phyloP scores from a whole-genome alignment of 1,140 invertebrate genomes.

The Streblospio benedicti region DNA sequence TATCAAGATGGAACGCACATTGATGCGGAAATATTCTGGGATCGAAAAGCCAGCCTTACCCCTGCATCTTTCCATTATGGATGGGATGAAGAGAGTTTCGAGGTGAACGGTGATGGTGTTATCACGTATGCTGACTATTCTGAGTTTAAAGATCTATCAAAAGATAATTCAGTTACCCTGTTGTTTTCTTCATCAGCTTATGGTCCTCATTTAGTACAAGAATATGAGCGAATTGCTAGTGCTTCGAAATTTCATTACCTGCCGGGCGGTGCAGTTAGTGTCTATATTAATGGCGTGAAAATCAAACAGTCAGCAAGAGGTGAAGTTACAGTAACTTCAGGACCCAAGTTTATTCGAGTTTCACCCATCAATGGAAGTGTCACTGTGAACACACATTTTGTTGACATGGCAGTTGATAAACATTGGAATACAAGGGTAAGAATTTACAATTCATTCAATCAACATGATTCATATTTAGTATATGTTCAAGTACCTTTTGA shows the following conservation, averaged over 20 bases:
- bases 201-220: conserved; percentile 24
- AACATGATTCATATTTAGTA: too few relatives aligned
- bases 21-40: conserved; percentile 22
- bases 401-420: conserved; percentile 28
- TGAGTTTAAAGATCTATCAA: conserved; percentile 30
- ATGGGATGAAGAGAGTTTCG: conserved; percentile 20
- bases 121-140: conserved; percentile 22
- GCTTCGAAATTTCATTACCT: conserved; percentile 28
- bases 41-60: conserved; percentile 24
- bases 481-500: too few relatives aligned
- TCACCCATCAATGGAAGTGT: conserved; percentile 24
- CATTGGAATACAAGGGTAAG: conserved; percentile 28
- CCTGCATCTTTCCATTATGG: conserved; percentile 31
- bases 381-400: conserved; percentile 27
- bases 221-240: conserved; percentile 26
- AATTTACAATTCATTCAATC: too few relatives aligned
- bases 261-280: conserved; percentile 26
- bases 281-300: conserved; percentile 33
- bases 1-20: conserved; percentile 27
- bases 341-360: conserved; percentile 29
- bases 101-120: conserved; percentile 24
- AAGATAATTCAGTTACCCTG: conserved; percentile 31
- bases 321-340: conserved; percentile 32
- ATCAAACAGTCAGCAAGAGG: conserved; percentile 30
- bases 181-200: conserved; percentile 30